A percentile compares a stretch with the other conserved stretches of the same genome.
Evolutionary conservation across 2,113 vertebrate genomes (phyloP).

Genomic region (Phoenicopterus ruber): DNA sequence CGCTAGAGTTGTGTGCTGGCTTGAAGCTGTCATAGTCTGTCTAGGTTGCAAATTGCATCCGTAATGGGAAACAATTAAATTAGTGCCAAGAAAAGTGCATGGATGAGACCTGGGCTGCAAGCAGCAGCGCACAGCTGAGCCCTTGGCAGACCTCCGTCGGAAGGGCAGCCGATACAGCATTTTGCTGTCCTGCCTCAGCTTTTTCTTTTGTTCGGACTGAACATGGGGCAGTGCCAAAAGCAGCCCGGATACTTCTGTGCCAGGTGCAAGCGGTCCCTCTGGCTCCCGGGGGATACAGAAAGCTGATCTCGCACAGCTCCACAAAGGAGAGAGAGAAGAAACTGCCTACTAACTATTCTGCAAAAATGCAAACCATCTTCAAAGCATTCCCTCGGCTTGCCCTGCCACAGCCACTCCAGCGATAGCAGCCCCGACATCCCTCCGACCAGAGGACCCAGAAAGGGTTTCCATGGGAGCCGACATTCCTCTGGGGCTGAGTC

Average conservation of each 20-base stretch:
- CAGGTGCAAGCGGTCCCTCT: not conserved
- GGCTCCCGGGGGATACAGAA: not conserved
- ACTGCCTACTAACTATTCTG: not conserved
- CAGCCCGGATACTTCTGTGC: not conserved
- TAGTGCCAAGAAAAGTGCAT: not conserved
- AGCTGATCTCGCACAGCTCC: not conserved
- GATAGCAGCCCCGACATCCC: constrained; percentile 49
- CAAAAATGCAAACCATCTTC: not conserved
- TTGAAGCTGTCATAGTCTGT: not conserved
- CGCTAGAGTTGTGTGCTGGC: not conserved
- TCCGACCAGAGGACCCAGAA: constrained; percentile 63
- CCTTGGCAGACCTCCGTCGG: not conserved
- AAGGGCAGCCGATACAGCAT: not conserved
- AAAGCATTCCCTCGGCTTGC: constrained; percentile 18
- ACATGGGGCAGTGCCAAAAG: not conserved
- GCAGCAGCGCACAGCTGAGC: not conserved
- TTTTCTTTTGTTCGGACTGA: not conserved
- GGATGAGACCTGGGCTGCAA: not conserved
- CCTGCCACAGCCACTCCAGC: constrained; percentile 10
- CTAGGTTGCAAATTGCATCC: not conserved
- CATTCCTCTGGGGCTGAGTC: constrained; percentile 87
- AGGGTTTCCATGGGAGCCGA: constrained; percentile 81
- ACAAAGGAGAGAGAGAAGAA: not conserved
- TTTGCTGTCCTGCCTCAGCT: not conserved
- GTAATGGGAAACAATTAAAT: not conserved